These are phyloP conservation scores for Tillus elongatus DNA, from an alignment of 2,888 invertebrate genomes.

Conservation along the genomic window DNA sequence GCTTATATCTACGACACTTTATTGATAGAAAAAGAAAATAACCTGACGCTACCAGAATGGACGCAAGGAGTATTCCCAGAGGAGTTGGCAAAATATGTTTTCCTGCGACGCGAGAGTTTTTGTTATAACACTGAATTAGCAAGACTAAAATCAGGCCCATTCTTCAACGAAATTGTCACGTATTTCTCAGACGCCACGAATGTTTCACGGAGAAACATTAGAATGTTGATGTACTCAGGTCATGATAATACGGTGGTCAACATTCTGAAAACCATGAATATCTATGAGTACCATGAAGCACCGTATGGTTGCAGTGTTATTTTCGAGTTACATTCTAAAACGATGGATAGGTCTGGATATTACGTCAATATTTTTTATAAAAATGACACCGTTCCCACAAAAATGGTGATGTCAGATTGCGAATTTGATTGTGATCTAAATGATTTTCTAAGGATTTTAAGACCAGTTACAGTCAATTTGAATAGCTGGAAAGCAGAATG, in stretches of 20 bases:
- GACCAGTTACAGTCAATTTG: not conserved
- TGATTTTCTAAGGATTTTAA: not conserved
- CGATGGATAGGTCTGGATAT: too few species aligned
- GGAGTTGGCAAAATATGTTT: too few species aligned
- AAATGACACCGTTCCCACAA: not conserved
- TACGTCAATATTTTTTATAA: not conserved
- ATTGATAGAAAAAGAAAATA: too few species aligned
- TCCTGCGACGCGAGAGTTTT: too few species aligned
- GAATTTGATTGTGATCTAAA: slow-evolving; percentile 1
- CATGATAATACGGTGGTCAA: not conserved
- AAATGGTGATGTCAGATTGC: not conserved
- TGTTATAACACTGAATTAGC: too few species aligned
- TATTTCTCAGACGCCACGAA: not conserved
- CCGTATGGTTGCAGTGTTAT: not conserved
- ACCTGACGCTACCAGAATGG: too few species aligned
- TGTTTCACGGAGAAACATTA: too few species aligned
- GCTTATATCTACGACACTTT: too few species aligned
- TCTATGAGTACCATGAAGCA: not conserved
- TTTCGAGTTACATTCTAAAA: not conserved
- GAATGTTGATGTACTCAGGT: not conserved
- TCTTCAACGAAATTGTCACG: too few species aligned
- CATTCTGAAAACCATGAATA: not conserved
- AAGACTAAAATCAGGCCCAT: too few species aligned
- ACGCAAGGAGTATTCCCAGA: too few species aligned
- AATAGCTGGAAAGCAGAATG: not conserved